Evolutionary conservation across 2,113 vertebrate genomes (phyloP), one percentile per base, ranked within the genome.

Genomic region (Hippocampus comes): DNA sequence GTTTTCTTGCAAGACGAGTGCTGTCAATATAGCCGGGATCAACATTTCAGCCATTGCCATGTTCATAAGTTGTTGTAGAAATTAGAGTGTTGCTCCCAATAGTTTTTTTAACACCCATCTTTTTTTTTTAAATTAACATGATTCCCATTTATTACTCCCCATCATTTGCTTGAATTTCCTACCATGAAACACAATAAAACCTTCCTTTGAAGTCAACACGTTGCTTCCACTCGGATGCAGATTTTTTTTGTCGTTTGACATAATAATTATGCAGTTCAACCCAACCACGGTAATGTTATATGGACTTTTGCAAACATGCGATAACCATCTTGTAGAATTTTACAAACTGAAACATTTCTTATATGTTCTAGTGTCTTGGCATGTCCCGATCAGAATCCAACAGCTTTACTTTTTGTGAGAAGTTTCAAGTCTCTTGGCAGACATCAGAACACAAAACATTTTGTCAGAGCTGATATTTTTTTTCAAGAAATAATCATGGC

Each of bases 1-100:
- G 60, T 65, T 72, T 65, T 77, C 30, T n/a, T 4, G 41, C 56
- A 48, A 41, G 56, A 43, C 21, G 69, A 76, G 64, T 14, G 73
- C 7, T 61, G 64, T 57, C 4, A 11, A 56, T 27, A 38, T 2
- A 12, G 68, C 59, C 41, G 68, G 38, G 67, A 70, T 80, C 14
- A 79, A 18, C 73, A 74, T 67, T 9, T 69, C 9, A 4, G 9
- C 23, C 4, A 0, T 41, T 71, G 51, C 78, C 75, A 70, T 68
- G 10, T 74, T 18, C 61, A 53, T 5, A 14, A 15, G 68, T 76
- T 60, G 68, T 27, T 73, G 51, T 38, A 5, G 34, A 38, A 38
- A 49, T 23, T 55, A 55, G n/a, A 41, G 9, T 12, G 21, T 43
- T 10, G 1, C 25, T 30, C 30, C 64, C 63, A 27, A 72, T n/a